These are phyloP conservation scores for Clitarchus hookeri DNA, from an alignment of 2,888 invertebrate species.

Conservation along the genomic window DNA sequence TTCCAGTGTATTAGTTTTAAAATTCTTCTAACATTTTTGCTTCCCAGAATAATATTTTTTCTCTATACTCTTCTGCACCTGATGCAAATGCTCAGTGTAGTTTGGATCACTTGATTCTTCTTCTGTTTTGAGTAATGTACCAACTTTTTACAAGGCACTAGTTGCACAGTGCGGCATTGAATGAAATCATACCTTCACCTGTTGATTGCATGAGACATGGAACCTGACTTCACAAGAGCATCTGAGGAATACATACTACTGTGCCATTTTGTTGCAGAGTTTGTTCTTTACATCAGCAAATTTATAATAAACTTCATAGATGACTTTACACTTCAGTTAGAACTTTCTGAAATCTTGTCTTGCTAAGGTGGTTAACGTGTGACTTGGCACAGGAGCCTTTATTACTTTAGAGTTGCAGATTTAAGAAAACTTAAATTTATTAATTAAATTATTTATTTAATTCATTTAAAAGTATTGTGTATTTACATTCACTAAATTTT, in stretches of 20 bases:
- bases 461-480: too few relatives aligned
- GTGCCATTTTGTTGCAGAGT: not conserved
- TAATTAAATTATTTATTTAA: too few relatives aligned
- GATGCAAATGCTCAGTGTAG: not conserved
- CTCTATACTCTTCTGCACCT: not conserved
- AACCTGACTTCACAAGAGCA: not conserved
- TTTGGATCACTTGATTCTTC: constrained; percentile 9
- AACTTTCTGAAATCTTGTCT: too few relatives aligned
- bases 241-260: not conserved
- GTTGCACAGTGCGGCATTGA: constrained; percentile 4
- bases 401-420: too few relatives aligned
- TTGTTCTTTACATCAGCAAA: not conserved
- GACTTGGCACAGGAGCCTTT: too few relatives aligned
- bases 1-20: not conserved
- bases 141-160: not conserved
- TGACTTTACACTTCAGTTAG: too few relatives aligned
- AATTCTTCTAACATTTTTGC: not conserved
- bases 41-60: not conserved
- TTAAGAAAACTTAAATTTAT: too few relatives aligned
- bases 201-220: constrained; percentile 4
- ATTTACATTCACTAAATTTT: too few relatives aligned
- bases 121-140: not conserved
- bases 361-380: too few relatives aligned
- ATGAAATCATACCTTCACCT: not conserved
- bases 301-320: too few relatives aligned